Base-by-base conservation (phyloP, 2,888 invertebrate species). In the Syrphus vitripennis region DNA sequence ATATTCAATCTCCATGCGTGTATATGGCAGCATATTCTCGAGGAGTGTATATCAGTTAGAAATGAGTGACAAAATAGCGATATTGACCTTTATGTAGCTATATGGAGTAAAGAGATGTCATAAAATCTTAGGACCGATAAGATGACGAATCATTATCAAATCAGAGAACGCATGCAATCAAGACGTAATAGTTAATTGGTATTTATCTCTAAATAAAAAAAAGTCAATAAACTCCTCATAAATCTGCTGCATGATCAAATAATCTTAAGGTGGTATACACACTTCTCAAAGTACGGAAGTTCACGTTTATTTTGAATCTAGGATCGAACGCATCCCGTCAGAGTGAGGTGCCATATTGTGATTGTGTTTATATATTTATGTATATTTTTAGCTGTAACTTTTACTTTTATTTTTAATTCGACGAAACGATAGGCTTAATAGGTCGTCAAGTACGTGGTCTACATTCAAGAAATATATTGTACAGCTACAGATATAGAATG, bases 401-500 rank as follows among this genome's bases (percentile, higher is more conserved):
- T 59, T 61, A 21, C 34, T 59, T 67, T 72, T 61, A 7, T 37
- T 65, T 63, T 40, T 55, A 69, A 71, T 63, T 75, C 37, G 24
- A 65, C 50, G 55, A 70, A 70, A 70, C 72, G 82, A 86, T 77
- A 74, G 82, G 74, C 78, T 86, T 86, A 82, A 77, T 86, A 74
- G 86, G 86, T 86, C 86, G 86, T 70, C 86, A 86, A 86, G 82
- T 70, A 78, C 82, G 77, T 86, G 86, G 82, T 77, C 86, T 86
- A 86, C 77, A 86, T 86, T 86, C 70, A 50, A 71, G 76, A 71
- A 65, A 53, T 50, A 16, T 48, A 19, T 24, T 61, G 57, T 69
- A 82, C 78, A 78, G 21, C n/a, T n/a, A n/a, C n/a, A n/a, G n/a
- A n/a, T n/a, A 50, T 34, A 48, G 31, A 21, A n/a, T n/a, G n/a